Conservation (phyloP, 2,888 invertebrate genomes). For the Drosophila setosimentum region DNA sequence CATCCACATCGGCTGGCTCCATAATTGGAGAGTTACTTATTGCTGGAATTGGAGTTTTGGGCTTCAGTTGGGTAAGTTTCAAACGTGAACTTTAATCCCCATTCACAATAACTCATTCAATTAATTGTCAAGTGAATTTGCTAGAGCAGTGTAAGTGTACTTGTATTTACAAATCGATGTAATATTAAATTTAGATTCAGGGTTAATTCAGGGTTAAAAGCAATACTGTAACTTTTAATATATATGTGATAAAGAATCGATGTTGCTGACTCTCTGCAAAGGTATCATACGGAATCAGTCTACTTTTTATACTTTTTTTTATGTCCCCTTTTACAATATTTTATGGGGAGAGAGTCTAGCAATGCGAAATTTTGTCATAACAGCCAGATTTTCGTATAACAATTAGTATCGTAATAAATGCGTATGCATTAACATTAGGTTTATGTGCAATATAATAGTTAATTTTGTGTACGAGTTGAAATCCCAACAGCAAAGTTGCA, state of each 20-base stretch:
- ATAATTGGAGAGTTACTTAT: slow-evolving; percentile 78
- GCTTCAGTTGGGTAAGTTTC: slow-evolving; percentile 78
- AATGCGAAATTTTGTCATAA: neutral
- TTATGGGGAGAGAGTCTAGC: neutral
- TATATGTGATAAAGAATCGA: too few species aligned
- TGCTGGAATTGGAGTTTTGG: slow-evolving; percentile 77
- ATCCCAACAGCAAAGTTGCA: neutral
- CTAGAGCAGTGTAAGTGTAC: too few species aligned
- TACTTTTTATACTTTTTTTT: neutral
- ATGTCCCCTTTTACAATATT: neutral
- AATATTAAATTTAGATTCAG: too few species aligned
- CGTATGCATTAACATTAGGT: neutral
- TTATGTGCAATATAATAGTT: neutral
- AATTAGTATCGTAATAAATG: slow-evolving; percentile 1
- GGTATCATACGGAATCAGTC: neutral
- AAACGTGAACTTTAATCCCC: neutral
- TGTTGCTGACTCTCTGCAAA: neutral
- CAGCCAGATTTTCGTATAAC: neutral
- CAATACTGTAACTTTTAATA: neutral
- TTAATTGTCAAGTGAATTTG: neutral
- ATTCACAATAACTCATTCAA: neutral
- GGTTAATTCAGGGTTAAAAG: neutral
- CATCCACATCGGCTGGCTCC: slow-evolving; percentile 73
- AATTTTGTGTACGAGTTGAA: neutral
- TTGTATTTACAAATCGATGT: too few species aligned